Percentiles rank a stretch among this genome's conserved stretches.
These are phyloP conservation scores for Agrochola circellaris DNA, from an alignment of 2,888 invertebrate species.

Conservation along the genomic window DNA sequence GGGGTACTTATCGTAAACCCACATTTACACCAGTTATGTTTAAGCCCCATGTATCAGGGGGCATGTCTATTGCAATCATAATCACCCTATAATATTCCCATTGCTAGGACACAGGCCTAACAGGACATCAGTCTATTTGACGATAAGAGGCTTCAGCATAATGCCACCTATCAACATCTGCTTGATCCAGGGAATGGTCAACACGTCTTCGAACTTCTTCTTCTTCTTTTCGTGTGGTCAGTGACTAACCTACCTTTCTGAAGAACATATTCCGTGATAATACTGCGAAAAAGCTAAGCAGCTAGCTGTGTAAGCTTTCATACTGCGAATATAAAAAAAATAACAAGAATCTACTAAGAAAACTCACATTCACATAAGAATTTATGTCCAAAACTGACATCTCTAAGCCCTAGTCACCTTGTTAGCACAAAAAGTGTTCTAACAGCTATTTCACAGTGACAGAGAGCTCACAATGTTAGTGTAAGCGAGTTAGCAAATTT, in stretches of 20 bases:
- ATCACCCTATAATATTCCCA: too few relatives aligned
- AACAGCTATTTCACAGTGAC: slow-evolving; percentile 22
- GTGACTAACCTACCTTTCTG: too few relatives aligned
- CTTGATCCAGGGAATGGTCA: background rate
- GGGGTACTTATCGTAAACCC: background rate
- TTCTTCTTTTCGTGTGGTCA: too few relatives aligned
- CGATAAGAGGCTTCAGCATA: background rate
- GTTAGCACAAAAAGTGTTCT: slow-evolving; percentile 23
- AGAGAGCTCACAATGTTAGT: slow-evolving; percentile 12
- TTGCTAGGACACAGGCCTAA: too few relatives aligned
- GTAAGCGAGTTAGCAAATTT: slow-evolving; percentile 43
- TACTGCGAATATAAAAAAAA: background rate
- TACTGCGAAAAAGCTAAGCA: too few relatives aligned
- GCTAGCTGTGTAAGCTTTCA: background rate
- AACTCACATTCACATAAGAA: background rate
- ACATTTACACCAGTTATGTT: background rate
- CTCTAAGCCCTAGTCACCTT: slow-evolving; percentile 8
- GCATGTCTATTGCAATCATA: background rate
- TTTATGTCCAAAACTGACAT: slow-evolving; percentile 19
- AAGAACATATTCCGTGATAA: too few relatives aligned
- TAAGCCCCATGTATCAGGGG: background rate
- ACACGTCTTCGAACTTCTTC: too few relatives aligned
- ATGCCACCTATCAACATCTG: background rate
- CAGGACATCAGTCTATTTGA: background rate
- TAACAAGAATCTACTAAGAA: background rate